Evolutionary conservation across 2,888 invertebrate species (phyloP).

Genomic region (Lasioglossum calceatum): DNA sequence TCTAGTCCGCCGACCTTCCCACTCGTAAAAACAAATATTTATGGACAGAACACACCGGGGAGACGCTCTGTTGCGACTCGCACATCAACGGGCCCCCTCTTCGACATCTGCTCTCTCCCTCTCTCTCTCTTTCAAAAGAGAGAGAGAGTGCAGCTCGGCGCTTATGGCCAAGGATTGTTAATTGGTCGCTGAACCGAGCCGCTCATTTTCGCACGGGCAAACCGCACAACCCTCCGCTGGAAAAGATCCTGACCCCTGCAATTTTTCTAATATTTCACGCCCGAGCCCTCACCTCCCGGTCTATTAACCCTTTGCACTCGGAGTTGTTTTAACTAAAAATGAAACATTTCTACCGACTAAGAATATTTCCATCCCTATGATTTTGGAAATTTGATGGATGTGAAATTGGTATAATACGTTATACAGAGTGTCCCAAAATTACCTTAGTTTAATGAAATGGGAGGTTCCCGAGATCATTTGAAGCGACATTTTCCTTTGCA

Average conservation of each 20-base stretch:
- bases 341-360: too few species aligned
- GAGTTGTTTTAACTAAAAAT: too few species aligned
- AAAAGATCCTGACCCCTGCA: neutral
- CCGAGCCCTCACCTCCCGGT: neutral
- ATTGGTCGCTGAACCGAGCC: constrained; percentile 32
- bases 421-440: too few species aligned
- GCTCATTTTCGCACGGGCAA: neutral
- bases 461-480: too few species aligned
- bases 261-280: neutral
- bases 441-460: too few species aligned
- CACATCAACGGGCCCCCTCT: neutral
- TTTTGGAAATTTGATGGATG: too few species aligned
- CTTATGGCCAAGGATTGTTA: constrained; percentile 22
- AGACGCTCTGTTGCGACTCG: neutral
- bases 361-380: too few species aligned
- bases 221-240: neutral
- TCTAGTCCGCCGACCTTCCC: constrained; percentile 61
- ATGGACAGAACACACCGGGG: constrained; percentile 45
- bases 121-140: neutral
- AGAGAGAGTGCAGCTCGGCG: neutral
- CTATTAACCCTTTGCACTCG: neutral
- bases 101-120: neutral
- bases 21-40: constrained; percentile 70
- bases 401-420: too few species aligned
- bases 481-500: too few species aligned